A percentile compares a stretch with the other conserved stretches of the same genome.
These are phyloP conservation scores for Danio jaintianensis DNA, from an alignment of 2,797 vertebrate species.

Conservation along the genomic window DNA sequence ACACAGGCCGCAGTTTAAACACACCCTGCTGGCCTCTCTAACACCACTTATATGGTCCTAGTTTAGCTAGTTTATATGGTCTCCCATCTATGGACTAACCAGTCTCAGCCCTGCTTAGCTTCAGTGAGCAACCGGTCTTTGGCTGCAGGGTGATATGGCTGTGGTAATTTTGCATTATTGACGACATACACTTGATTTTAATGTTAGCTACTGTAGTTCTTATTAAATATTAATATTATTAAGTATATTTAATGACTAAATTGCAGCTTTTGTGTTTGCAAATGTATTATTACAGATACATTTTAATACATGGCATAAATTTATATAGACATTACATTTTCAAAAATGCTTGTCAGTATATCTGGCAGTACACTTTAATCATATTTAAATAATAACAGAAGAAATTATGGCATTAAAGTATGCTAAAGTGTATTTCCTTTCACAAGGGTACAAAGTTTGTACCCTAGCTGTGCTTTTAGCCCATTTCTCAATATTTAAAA, in stretches of 20 bases:
- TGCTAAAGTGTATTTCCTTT: neutral
- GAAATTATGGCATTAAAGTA: neutral
- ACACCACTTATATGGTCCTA: no score
- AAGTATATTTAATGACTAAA: neutral
- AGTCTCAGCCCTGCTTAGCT: no score
- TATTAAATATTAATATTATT: neutral
- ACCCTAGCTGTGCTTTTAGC: slow-evolving; percentile 7
- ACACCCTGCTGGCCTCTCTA: no score
- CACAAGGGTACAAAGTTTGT: neutral
- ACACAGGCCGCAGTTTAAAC: no score
- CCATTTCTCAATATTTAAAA: slow-evolving; percentile 24
- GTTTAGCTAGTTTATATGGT: no score
- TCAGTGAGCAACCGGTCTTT: no score
- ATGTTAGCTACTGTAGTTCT: neutral
- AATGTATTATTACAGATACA: neutral
- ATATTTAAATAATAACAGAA: no score
- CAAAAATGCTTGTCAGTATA: neutral
- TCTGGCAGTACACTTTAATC: no score
- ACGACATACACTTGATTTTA: no score
- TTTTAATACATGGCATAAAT: neutral
- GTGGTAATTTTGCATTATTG: no score
- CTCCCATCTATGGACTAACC: no score
- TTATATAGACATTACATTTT: neutral
- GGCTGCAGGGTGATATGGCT: no score
- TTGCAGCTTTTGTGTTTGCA: neutral